Conservation (phyloP, 1,140 invertebrate genomes). For the Pseudomyrmex gracilis region DNA sequence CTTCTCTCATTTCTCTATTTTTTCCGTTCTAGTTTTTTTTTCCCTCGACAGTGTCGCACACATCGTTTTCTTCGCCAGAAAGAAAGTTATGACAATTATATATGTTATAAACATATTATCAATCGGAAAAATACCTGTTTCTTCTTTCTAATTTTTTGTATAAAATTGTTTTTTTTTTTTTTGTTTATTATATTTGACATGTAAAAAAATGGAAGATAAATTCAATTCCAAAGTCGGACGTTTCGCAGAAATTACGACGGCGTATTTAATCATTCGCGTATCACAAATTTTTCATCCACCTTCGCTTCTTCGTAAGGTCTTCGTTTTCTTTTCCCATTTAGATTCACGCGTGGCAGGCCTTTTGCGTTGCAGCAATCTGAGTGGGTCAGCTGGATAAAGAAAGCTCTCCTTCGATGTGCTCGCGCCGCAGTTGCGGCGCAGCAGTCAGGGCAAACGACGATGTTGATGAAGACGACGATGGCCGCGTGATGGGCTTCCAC, state of each 20-base stretch:
- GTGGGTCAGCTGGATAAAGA: constrained; percentile 80
- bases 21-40: constrained; percentile 26
- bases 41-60: constrained; percentile 9
- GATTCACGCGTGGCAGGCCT: constrained; percentile 50
- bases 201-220: neutral
- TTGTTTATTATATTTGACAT: no score
- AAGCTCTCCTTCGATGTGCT: constrained; percentile 69
- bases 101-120: constrained; percentile 1
- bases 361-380: constrained; percentile 76
- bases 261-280: neutral
- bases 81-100: neutral
- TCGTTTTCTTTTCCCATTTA: neutral
- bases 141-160: neutral
- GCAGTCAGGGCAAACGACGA: constrained; percentile 56
- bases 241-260: neutral
- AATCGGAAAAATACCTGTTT: neutral
- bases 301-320: neutral
- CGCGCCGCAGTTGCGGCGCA: constrained; percentile 51
- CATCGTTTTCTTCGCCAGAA: neutral
- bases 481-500: constrained; percentile 71
- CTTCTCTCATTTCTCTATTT: neutral
- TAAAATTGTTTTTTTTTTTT: no score
- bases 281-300: neutral
- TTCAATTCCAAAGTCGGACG: neutral
- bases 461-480: constrained; percentile 48